phyloP scores from a whole-genome alignment of 2,113 vertebrate genomes.

The Crotalus viridis region DNA sequence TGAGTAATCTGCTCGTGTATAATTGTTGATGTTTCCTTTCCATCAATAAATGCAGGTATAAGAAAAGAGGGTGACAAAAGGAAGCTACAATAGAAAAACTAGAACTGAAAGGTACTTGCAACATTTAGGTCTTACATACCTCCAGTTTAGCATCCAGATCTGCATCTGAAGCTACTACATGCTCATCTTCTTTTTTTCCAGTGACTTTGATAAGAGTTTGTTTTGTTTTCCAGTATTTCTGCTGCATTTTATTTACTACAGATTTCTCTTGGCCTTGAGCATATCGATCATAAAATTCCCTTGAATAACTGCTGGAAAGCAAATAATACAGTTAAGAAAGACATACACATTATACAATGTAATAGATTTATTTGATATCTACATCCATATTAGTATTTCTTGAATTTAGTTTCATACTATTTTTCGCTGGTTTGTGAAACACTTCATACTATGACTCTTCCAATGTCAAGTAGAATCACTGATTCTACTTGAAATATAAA shows the following conservation, averaged over 20 bases:
- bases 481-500: not conserved
- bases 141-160: constrained; percentile 95
- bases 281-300: constrained; percentile 85
- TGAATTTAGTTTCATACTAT: not conserved
- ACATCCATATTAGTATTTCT: not conserved
- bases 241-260: constrained; percentile 95
- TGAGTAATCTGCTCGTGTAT: not conserved
- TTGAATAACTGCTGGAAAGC: constrained; percentile 77
- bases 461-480: not conserved
- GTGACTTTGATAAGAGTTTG: constrained; percentile 95
- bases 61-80: not conserved
- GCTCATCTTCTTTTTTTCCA: constrained; percentile 93
- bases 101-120: not conserved
- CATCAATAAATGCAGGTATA: not conserved
- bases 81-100: not conserved
- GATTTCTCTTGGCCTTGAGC: constrained; percentile 89
- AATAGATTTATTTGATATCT: not conserved
- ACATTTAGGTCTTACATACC: constrained; percentile 67
- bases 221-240: constrained; percentile 97
- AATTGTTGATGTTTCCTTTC: not conserved
- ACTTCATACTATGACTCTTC: not conserved
- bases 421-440: not conserved
- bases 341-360: not conserved
- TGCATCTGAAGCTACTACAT: constrained; percentile 93
- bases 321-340: constrained; percentile 19